These are phyloP conservation scores for Odontothrips loti DNA, from an alignment of 2,888 invertebrate species.

Conservation along the genomic window DNA sequence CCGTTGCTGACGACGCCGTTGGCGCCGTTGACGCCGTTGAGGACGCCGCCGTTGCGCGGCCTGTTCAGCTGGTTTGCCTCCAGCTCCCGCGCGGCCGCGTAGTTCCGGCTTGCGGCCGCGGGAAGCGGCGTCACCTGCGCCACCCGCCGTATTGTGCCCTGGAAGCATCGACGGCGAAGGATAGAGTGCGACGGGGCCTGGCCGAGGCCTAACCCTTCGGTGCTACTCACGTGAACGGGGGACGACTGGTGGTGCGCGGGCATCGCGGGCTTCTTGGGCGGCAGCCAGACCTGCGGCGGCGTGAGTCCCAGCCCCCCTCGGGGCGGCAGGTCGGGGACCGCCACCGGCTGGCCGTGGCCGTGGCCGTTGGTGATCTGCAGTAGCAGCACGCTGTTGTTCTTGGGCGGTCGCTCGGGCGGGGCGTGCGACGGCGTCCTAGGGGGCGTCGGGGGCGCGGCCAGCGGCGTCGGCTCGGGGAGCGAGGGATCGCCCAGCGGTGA, in stretches of 20 bases:
- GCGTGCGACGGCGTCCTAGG: constrained; percentile 32
- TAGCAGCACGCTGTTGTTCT: constrained; percentile 39
- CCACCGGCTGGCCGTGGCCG: background rate
- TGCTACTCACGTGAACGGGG: background rate
- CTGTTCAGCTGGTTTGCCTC: background rate
- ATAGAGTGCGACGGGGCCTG: background rate
- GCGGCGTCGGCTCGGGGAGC: constrained; percentile 32
- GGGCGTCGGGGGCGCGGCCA: constrained; percentile 36
- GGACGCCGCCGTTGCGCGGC: background rate
- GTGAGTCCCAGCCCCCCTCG: background rate
- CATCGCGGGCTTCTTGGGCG: constrained; percentile 15
- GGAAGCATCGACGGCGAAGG: background rate
- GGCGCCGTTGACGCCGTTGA: background rate
- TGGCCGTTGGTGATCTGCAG: background rate
- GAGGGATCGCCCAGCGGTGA: background rate
- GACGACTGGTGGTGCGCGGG: constrained; percentile 7
- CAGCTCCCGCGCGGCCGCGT: background rate
- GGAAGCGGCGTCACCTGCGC: constrained; percentile 13
- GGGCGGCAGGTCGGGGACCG: background rate
- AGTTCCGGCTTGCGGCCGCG: background rate
- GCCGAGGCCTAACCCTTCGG: too few relatives aligned
- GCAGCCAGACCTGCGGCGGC: constrained; percentile 8
- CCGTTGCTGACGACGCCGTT: background rate
- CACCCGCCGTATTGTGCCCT: constrained; percentile 3
- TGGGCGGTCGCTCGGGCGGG: constrained; percentile 38